Base-by-base conservation (phyloP, 2,113 vertebrate genomes). In the Planiliza haematocheilus region DNA sequence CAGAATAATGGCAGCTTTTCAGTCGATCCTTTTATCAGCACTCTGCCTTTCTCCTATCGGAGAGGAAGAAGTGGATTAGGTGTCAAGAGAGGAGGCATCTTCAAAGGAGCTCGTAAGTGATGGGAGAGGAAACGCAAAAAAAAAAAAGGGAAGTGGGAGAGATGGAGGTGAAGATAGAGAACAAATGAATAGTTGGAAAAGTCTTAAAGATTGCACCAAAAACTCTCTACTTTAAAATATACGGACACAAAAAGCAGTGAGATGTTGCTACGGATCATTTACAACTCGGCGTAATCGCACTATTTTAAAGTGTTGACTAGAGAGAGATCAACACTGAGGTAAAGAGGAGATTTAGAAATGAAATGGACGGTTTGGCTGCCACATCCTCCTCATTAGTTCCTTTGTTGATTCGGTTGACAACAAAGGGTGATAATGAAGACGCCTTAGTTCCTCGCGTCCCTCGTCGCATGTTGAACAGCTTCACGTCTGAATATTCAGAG, bases 1-100 rank as follows among this genome's bases (percentile, higher is more conserved):
- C 39, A 58, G 43, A 63, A 62, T 77, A 80, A 75, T 77, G 62
- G 79, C 50, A 37, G 53, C 52, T 78, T 81, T 83, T 82, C 51
- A 67, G 66, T 30, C 66, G 7, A 57, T 84, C 73, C 82, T 90
- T 86, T 87, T 76, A 82, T 86, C 78, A 78, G 74, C 34, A 2
- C 65, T 66, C 63, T 75, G 49, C 48, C 17, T 51, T 43, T 63
- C 39, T 69, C 18, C 38, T 75, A 66, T 57, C 4, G 1, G 14
- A 78, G 67, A 43, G 50, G 30, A 49, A 38, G 50, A 49, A 56
- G 69, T 68, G 59, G 58, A 86, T 83, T 53, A 81, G 56, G 61
- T 74, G 74, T 80, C 59, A 77, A 74, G 81, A 82, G 79, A 64
- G 56, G 56, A 60, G 41, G 20, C 18, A 30, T 76, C 55, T 79